A percentile compares a stretch with the other conserved stretches of the same genome.
phyloP scores from a whole-genome alignment of 37 sponge, comb jelly and placozoan genomes.

The Dysidea cf. avara region DNA sequence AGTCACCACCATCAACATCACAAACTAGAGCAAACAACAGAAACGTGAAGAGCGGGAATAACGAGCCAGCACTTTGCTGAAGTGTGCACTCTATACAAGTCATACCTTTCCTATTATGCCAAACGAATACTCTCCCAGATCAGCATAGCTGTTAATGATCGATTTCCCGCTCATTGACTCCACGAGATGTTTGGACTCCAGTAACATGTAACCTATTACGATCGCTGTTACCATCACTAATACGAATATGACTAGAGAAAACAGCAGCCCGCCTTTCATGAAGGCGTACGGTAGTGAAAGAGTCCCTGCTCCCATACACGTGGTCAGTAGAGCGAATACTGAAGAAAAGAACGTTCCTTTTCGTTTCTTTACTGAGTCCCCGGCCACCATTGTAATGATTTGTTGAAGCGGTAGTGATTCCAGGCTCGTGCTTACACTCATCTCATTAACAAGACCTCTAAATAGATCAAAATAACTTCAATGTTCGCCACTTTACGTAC shows the following conservation, averaged over 20 bases:
- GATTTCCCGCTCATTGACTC: constrained; percentile 26
- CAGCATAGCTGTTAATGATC: constrained; percentile 46
- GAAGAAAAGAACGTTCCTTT: constrained; percentile 68
- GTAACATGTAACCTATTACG: constrained; percentile 34
- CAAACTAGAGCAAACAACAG: constrained; percentile 18
- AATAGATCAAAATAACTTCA: too few relatives aligned
- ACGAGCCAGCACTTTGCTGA: neutral
- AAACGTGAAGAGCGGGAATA: neutral
- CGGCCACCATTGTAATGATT: too few relatives aligned
- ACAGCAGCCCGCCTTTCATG: constrained; percentile 57
- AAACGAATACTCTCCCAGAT: constrained; percentile 55
- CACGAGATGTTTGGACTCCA: constrained; percentile 28
- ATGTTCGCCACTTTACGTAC: too few relatives aligned
- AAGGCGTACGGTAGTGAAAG: constrained; percentile 82
- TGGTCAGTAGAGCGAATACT: constrained; percentile 68
- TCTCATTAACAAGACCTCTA: too few relatives aligned
- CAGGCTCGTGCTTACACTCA: too few relatives aligned
- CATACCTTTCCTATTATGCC: constrained; percentile 57
- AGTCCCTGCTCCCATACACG: constrained; percentile 75
- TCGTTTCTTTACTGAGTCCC: too few relatives aligned
- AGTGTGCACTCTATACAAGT: neutral
- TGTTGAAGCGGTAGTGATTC: too few relatives aligned
- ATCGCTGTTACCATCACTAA: constrained; percentile 48
- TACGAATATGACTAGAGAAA: constrained; percentile 49
- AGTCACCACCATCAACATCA: constrained; percentile 49